These are phyloP conservation scores for Diaphora mendica DNA, from an alignment of 2,888 invertebrate genomes.

Conservation along the genomic window DNA sequence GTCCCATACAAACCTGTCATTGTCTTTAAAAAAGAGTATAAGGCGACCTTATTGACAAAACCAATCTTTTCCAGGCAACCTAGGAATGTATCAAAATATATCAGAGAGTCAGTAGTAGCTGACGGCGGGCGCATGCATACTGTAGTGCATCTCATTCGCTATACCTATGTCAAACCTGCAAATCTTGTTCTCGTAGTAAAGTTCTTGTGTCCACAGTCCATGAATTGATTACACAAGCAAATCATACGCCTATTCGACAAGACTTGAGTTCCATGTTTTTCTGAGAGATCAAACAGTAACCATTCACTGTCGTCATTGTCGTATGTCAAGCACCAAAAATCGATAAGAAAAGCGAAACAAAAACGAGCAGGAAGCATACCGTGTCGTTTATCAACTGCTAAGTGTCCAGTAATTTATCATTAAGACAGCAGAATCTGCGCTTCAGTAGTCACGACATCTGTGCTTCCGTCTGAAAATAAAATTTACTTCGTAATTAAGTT, in stretches of 20 bases:
- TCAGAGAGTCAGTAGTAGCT: too few relatives aligned
- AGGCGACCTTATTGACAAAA: too few relatives aligned
- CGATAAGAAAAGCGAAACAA: constrained; percentile 22
- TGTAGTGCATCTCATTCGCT: neutral
- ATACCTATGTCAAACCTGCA: neutral
- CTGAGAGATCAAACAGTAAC: neutral
- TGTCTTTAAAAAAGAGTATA: too few relatives aligned
- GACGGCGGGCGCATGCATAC: too few relatives aligned
- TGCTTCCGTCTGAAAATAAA: constrained; percentile 52
- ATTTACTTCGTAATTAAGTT: constrained; percentile 35
- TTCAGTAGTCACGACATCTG: constrained; percentile 45
- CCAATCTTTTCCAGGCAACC: too few relatives aligned
- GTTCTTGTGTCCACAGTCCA: too few relatives aligned
- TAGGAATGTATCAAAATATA: too few relatives aligned
- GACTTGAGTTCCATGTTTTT: neutral
- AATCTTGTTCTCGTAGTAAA: too few relatives aligned
- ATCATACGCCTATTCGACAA: neutral
- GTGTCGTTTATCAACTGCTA: constrained; percentile 61
- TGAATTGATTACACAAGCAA: too few relatives aligned
- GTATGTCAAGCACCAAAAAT: constrained; percentile 16
- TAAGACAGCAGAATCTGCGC: constrained; percentile 59
- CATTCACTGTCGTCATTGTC: too few relatives aligned
- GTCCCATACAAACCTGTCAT: too few relatives aligned
- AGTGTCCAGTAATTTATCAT: constrained; percentile 73
- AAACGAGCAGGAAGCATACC: constrained; percentile 31